These are phyloP conservation scores for Odontomyia ornata DNA, from an alignment of 2,888 invertebrate genomes.

Conservation along the genomic window DNA sequence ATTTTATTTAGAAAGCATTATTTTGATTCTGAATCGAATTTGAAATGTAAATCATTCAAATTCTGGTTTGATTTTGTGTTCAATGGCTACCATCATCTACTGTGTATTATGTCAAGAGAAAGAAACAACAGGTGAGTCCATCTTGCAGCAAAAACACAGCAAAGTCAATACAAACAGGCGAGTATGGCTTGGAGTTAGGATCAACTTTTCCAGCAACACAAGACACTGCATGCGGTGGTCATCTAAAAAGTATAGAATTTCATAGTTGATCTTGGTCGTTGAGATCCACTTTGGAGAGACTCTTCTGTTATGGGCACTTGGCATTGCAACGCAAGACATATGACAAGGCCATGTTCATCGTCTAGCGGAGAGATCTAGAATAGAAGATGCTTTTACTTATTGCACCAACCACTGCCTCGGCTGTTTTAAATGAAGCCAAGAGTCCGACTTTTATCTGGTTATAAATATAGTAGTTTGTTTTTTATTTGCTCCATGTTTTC, in stretches of 20 bases:
- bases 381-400: constrained; percentile 26
- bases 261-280: constrained; percentile 43
- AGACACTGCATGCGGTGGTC: constrained; percentile 20
- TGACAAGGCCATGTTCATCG: constrained; percentile 42
- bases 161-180: neutral
- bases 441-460: constrained; percentile 6
- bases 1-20: no score
- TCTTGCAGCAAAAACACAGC: neutral
- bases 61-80: no score
- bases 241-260: constrained; percentile 43
- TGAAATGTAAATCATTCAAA: no score
- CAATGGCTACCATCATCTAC: neutral
- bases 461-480: constrained; percentile 26
- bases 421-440: neutral
- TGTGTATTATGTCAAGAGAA: neutral
- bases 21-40: no score
- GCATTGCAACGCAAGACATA: constrained; percentile 43
- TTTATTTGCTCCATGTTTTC: no score
- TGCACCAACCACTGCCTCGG: neutral
- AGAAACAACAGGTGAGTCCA: constrained; percentile 24
- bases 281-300: constrained; percentile 31
- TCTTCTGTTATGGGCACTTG: constrained; percentile 34
- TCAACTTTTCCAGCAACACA: neutral
- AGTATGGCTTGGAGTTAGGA: constrained; percentile 1
- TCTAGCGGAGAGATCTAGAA: constrained; percentile 34